These are phyloP conservation scores for Huso huso DNA, from an alignment of 2,797 vertebrate genomes.

Conservation along the genomic window DNA sequence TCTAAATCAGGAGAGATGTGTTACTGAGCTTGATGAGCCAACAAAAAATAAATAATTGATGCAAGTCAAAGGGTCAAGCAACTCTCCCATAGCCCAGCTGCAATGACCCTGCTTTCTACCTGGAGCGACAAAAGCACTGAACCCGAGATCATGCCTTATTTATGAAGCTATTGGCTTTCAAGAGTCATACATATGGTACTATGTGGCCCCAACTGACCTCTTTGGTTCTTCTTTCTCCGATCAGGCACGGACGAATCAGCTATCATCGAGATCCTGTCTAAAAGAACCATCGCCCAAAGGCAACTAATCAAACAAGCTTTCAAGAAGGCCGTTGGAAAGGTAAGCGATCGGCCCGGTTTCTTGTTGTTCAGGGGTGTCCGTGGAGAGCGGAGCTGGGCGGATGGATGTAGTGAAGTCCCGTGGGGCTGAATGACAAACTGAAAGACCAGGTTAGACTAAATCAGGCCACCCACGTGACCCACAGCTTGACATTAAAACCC, in stretches of 20 bases:
- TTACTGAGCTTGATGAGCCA: no score
- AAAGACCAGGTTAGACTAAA: neutral
- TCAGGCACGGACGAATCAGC: conserved; percentile 83
- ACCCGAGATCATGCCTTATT: neutral
- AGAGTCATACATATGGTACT: neutral
- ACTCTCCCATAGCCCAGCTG: no score
- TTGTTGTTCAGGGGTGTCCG: neutral
- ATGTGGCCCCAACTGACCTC: neutral
- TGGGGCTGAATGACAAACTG: neutral
- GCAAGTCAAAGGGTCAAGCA: no score
- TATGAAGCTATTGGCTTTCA: no score
- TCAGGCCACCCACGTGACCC: neutral
- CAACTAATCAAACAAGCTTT: conserved; percentile 82
- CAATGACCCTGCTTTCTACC: neutral
- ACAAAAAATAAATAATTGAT: no score
- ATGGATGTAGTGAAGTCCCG: neutral
- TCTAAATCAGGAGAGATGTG: no score
- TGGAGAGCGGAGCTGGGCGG: neutral
- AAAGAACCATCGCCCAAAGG: conserved; percentile 74
- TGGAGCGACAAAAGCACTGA: neutral
- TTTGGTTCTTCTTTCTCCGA: conserved; percentile 15
- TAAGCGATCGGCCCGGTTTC: conserved; percentile 38
- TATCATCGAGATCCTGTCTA: conserved; percentile 62
- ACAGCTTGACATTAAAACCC: neutral
- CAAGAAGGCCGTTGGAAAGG: conserved; percentile 81